These are phyloP conservation scores for Burhinus bistriatus DNA, from an alignment of 2,113 vertebrate genomes.

Conservation along the genomic window DNA sequence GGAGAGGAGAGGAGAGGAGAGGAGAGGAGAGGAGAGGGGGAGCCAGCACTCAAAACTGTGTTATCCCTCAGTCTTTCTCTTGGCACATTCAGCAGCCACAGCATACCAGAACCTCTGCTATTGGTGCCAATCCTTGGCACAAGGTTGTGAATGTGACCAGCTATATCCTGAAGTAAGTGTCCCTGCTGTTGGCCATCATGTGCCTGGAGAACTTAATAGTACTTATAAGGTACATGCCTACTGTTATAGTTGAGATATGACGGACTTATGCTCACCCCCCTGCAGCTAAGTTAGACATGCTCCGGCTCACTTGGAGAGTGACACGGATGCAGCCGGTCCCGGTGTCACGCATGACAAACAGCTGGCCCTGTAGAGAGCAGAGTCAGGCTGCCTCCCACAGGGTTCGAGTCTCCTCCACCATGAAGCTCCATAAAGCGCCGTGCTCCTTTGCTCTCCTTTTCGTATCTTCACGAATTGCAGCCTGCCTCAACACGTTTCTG, in stretches of 20 bases:
- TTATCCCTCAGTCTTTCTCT: background rate
- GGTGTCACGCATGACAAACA: background rate
- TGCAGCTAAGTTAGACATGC: background rate
- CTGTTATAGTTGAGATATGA: background rate
- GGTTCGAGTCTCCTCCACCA: background rate
- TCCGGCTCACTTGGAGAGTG: background rate
- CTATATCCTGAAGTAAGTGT: background rate
- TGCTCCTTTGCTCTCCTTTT: background rate
- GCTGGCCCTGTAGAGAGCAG: background rate
- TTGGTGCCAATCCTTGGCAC: background rate
- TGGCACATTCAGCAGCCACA: background rate
- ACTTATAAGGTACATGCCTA: background rate
- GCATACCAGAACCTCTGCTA: background rate
- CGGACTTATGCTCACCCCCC: background rate
- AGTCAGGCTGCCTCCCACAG: accelerated
- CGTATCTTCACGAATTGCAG: background rate
- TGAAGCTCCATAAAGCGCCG: background rate
- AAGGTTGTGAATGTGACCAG: background rate
- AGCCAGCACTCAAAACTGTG: background rate
- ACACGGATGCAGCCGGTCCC: background rate
- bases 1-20: too few species aligned
- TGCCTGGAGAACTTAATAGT: background rate
- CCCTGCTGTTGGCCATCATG: background rate
- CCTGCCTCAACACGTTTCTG: background rate
- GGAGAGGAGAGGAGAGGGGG: background rate